Base-by-base conservation (phyloP, 2,888 invertebrate species). In the Sinotaia quadrata region DNA sequence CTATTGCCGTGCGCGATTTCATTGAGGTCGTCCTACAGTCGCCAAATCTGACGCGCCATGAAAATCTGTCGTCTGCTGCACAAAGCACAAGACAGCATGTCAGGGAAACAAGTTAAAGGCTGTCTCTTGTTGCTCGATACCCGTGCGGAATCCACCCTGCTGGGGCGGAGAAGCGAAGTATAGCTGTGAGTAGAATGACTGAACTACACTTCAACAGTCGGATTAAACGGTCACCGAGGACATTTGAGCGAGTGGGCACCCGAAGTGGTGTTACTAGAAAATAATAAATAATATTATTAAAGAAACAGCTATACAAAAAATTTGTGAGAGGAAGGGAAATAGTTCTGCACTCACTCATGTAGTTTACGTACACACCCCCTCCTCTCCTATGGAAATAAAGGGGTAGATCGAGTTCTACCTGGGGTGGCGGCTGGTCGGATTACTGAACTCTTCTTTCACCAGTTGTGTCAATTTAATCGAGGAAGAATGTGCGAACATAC, bases 391-490 rank as follows among this genome's bases (percentile, higher is more conserved):
- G n/a, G n/a, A n/a, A n/a, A n/a, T n/a, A n/a, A n/a, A n/a, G n/a
- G n/a, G n/a, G n/a, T n/a, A n/a, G n/a, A n/a, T n/a, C n/a, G n/a
- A n/a, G n/a, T n/a, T n/a, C n/a, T n/a, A 24, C 18, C 51, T 51
- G 3, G 5, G 24, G 2, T 27, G 31, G 27, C 54, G 24, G 18
- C 27, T 29, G 29, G 54, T 54, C 15, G 31, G 54, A 24, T 54
- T 54, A 29, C 54, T 54, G 31, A 31, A 24, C 10, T 18, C 27
- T 18, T 27, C 21, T 54, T 54, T 21, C 54, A 54, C 54, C 51
- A 24, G 54, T 54, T 54, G 29, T 54, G 54, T 54, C 54, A 54
- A 54, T 54, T 54, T 54, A 54, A 54, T 54, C n/a, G 54, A n/a
- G 2, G 18, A 54, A 54, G 54, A n/a, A 54, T 24, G 54, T 31